phyloP scores from a whole-genome alignment of 2,888 invertebrate species.

The Lymantria dispar region DNA sequence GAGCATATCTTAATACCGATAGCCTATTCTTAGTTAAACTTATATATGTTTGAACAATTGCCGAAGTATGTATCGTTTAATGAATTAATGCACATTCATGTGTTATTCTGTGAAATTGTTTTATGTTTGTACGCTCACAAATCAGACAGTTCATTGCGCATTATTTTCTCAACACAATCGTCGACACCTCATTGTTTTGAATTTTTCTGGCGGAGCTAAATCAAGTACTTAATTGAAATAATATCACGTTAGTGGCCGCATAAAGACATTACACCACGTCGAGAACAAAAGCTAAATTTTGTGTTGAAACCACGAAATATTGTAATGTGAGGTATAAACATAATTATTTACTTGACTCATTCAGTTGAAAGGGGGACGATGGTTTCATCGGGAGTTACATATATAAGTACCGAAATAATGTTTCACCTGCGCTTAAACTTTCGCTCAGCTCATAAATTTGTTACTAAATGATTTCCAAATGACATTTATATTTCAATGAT shows the following conservation, averaged over 20 bases:
- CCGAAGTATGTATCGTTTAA: slow-evolving; percentile 31
- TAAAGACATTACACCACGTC: slow-evolving; percentile 65
- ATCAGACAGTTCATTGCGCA: slow-evolving; percentile 67
- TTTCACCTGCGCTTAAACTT: slow-evolving; percentile 37
- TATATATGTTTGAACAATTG: slow-evolving; percentile 38
- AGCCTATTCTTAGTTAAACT: slow-evolving; percentile 66
- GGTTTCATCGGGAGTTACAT: slow-evolving; percentile 41
- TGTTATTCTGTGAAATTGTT: slow-evolving; percentile 25
- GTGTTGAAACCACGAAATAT: slow-evolving; percentile 73
- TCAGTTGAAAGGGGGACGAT: slow-evolving; percentile 48
- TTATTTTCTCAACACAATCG: slow-evolving; percentile 65
- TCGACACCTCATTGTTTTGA: slow-evolving; percentile 75
- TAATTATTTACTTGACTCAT: slow-evolving; percentile 60
- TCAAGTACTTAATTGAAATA: slow-evolving; percentile 75
- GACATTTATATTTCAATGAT: slow-evolving; percentile 11
- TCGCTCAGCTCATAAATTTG: slow-evolving; percentile 17
- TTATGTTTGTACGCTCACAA: slow-evolving; percentile 48
- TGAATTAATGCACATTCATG: slow-evolving; percentile 25
- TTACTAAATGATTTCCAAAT: slow-evolving; percentile 6
- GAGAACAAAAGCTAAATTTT: slow-evolving; percentile 74
- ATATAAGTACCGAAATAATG: slow-evolving; percentile 20
- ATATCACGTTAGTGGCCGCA: slow-evolving; percentile 71
- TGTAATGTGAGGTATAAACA: slow-evolving; percentile 57
- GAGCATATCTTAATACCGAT: slow-evolving; percentile 60
- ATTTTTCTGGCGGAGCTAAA: slow-evolving; percentile 71